These are phyloP conservation scores for Dioctria linearis DNA, from an alignment of 2,888 invertebrate species.

Conservation along the genomic window DNA sequence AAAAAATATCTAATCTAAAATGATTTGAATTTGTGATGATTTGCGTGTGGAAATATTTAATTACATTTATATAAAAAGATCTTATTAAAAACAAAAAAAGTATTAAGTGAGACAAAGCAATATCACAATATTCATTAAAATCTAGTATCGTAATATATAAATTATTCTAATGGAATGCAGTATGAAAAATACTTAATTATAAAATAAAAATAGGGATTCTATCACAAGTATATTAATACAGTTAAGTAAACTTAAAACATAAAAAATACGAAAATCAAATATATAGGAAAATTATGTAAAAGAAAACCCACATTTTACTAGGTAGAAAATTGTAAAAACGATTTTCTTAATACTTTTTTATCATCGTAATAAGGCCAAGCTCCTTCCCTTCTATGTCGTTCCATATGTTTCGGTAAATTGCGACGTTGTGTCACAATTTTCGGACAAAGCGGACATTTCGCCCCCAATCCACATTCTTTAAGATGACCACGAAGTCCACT, in stretches of 20 bases:
- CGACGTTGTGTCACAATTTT: slow-evolving; percentile 63
- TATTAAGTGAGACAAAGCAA: neutral
- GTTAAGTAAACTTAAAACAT: slow-evolving; percentile 2
- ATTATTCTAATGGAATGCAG: neutral
- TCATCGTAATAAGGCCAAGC: slow-evolving; percentile 32
- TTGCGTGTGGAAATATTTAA: neutral
- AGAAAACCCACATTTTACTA: slow-evolving; percentile 3
- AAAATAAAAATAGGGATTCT: slow-evolving; percentile 14
- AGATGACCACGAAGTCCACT: slow-evolving; percentile 62
- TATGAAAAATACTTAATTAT: neutral
- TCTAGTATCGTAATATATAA: neutral
- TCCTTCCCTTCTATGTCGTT: slow-evolving; percentile 59
- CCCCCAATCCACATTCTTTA: slow-evolving; percentile 63
- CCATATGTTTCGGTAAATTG: slow-evolving; percentile 63
- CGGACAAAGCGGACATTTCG: slow-evolving; percentile 63
- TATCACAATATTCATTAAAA: slow-evolving; percentile 3
- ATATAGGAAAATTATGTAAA: neutral
- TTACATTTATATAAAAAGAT: no score
- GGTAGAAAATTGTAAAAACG: slow-evolving; percentile 13
- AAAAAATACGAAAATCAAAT: neutral
- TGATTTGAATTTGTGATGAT: neutral
- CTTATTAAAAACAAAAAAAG: neutral
- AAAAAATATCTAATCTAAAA: neutral
- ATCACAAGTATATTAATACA: slow-evolving; percentile 43
- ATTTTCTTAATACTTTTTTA: slow-evolving; percentile 8